phyloP scores from a whole-genome alignment of 2,797 vertebrate genomes.

The Danio albolineatus region DNA sequence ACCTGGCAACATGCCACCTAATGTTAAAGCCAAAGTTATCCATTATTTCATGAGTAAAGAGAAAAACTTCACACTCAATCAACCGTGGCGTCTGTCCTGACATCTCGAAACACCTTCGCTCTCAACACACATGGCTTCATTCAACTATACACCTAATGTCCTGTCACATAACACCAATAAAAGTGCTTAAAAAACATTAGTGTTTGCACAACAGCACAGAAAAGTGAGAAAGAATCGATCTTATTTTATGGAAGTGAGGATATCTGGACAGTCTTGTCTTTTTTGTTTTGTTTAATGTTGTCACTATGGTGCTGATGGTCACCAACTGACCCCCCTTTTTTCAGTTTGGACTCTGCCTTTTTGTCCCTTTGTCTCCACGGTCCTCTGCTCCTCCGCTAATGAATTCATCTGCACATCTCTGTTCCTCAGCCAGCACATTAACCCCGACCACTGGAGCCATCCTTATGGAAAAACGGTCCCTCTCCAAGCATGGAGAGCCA shows the following conservation, averaged over 20 bases:
- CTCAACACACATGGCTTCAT: conserved; percentile 46
- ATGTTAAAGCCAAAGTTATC: conserved; percentile 80
- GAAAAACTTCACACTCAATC: conserved; percentile 80
- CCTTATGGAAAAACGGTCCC: conserved; percentile 77
- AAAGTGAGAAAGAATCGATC: conserved; percentile 14
- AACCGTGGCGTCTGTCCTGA: conserved; percentile 74
- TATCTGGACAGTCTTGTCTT: neutral
- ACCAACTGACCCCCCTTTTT: conserved; percentile 53
- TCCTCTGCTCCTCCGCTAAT: conserved; percentile 83
- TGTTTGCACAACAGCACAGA: neutral
- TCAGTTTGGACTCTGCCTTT: conserved; percentile 81
- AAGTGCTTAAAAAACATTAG: neutral
- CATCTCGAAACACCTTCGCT: conserved; percentile 61
- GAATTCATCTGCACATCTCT: conserved; percentile 86
- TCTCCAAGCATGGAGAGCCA: conserved; percentile 68
- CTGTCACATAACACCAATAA: neutral
- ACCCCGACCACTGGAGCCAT: conserved; percentile 80
- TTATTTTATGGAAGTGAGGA: conserved; percentile 24
- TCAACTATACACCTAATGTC: neutral
- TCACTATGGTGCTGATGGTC: conserved; percentile 32
- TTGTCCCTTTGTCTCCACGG: conserved; percentile 74
- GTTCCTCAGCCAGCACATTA: conserved; percentile 82
- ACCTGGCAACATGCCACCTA: conserved; percentile 74
- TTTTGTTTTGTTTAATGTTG: conserved; percentile 19
- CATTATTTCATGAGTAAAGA: conserved; percentile 84